phyloP scores from a whole-genome alignment of 2,888 invertebrate genomes.

The Himalopsyche anomala region DNA sequence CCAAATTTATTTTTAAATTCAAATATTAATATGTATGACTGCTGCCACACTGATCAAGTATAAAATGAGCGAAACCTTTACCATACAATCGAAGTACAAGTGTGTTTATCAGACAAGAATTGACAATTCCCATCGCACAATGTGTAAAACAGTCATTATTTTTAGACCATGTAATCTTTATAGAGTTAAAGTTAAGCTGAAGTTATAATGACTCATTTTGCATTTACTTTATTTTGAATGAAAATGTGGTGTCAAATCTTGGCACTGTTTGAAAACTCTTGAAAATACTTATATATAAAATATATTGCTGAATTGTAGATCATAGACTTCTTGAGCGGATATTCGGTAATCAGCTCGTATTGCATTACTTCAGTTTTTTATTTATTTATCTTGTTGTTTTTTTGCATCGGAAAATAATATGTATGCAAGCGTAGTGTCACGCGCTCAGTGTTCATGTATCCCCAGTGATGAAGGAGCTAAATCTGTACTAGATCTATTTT shows the following conservation, averaged over 20 bases:
- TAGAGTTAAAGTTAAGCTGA: too few relatives aligned
- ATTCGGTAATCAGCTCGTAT: slow-evolving; percentile 37
- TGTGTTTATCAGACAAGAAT: too few relatives aligned
- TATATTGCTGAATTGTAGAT: neutral
- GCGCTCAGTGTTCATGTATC: slow-evolving; percentile 36
- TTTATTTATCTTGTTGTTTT: neutral
- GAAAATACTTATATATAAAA: neutral
- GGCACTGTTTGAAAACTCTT: slow-evolving; percentile 13
- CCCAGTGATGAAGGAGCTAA: slow-evolving; percentile 31
- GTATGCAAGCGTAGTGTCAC: slow-evolving; percentile 36
- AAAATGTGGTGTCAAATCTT: neutral
- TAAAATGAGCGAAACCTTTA: too few relatives aligned
- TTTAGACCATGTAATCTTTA: too few relatives aligned
- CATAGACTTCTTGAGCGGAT: slow-evolving; percentile 21
- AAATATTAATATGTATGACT: too few relatives aligned
- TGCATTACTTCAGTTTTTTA: slow-evolving; percentile 14
- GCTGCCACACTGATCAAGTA: too few relatives aligned
- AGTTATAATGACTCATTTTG: neutral
- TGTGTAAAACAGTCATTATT: too few relatives aligned
- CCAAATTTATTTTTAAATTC: too few relatives aligned
- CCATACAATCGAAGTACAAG: too few relatives aligned
- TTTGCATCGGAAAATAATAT: neutral
- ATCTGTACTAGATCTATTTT: slow-evolving; percentile 42
- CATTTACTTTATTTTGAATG: slow-evolving; percentile 28
- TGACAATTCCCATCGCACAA: too few relatives aligned